Evolutionary conservation across 2,888 invertebrate genomes (phyloP), one percentile per base, ranked within the genome.

Genomic region (Laothoe populi): DNA sequence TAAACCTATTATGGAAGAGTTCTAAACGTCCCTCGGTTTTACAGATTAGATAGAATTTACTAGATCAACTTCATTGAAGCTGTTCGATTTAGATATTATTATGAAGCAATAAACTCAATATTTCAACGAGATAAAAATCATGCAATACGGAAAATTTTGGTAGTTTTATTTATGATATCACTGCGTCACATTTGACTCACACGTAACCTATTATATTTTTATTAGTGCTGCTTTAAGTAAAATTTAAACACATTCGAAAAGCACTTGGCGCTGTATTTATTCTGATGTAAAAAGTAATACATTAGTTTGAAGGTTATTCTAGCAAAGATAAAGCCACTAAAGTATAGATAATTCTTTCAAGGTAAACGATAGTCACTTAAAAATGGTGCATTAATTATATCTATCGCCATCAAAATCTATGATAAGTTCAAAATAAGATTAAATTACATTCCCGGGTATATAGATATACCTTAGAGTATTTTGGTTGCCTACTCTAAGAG

Each of bases 71-170:
- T 49, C 26, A 24, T 2, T 31, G 16, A n/a, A 48, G n/a, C n/a
- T 49, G 49, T 26, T 31, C 49, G 16, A 49, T 31, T 49, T 49
- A 26, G 49, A 49, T 49, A 49, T 1, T 16, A 24, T 31, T n/a
- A 31, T 26, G 2, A 1, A 24, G 49, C 8, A 26, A 3, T 8
- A 31, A 49, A 16, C 8, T 26, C 8, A 31, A 8, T 48, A 48
- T 16, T 16, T 8, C 2, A 16, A 49, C 16, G 49, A 49, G 26
- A 31, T 31, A 49, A 31, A 19, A 49, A 49, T 8, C 2, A 16
- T 10, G n/a, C 24, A 49, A 26, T 16, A 49, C 26, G 13, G 31
- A 49, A 49, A 31, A 4, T 31, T 16, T 10, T 44, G 2, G 44
- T 19, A 44, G 19, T 8, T 44, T 38, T n/a, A n/a, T n/a, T n/a